Conservation (phyloP, 2,113 vertebrate species). For the Salminus brasiliensis region DNA sequence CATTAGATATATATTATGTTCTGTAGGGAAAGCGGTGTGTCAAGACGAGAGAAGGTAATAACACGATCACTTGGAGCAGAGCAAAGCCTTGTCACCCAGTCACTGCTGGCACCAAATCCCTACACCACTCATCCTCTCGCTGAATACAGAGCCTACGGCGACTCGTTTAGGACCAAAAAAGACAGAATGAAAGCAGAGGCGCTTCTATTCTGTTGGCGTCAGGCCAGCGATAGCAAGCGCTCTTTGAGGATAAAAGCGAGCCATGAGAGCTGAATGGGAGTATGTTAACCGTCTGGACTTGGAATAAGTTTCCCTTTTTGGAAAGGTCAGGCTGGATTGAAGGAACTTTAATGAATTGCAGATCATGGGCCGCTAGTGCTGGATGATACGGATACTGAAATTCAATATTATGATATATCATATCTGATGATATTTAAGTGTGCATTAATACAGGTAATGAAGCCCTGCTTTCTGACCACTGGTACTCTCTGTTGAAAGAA, state of each 20-base stretch:
- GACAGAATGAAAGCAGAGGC: background rate
- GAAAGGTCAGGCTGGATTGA: background rate
- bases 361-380: background rate
- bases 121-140: background rate
- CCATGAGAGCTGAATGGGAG: background rate
- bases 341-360: background rate
- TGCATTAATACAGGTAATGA: too few species aligned
- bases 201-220: background rate
- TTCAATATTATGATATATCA: background rate
- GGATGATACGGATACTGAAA: background rate
- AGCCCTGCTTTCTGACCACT: too few species aligned
- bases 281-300: background rate
- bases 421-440: too few species aligned
- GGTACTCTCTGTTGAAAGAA: too few species aligned
- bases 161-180: constrained; percentile 4
- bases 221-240: background rate
- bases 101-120: background rate
- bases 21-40: constrained; percentile 56
- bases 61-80: constrained; percentile 14
- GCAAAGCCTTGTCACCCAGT: background rate
- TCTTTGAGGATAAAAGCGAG: background rate
- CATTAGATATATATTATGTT: constrained; percentile 69
- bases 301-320: background rate
- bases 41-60: constrained; percentile 45
- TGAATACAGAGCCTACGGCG: background rate